These are phyloP conservation scores for Drosophila ambigua DNA, from an alignment of 1,140 invertebrate species.

Conservation along the genomic window DNA sequence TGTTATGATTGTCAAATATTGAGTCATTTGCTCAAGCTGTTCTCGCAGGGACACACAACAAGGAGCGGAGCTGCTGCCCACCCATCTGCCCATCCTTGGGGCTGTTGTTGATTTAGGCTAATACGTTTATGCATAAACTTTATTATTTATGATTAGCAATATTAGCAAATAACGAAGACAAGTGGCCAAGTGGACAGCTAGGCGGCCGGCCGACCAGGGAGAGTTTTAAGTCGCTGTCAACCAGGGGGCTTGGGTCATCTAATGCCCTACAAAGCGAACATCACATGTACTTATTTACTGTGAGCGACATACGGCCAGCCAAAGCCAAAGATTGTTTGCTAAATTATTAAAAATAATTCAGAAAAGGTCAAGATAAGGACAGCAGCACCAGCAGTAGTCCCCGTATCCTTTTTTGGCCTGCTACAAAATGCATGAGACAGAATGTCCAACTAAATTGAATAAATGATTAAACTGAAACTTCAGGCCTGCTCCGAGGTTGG, in stretches of 20 bases:
- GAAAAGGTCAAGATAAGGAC: slow-evolving; percentile 70
- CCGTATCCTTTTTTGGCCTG: slow-evolving; percentile 35
- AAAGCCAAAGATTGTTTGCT: slow-evolving; percentile 40
- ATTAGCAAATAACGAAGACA: slow-evolving; percentile 62
- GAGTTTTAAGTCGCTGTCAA: slow-evolving; percentile 17
- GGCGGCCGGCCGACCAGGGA: not conserved
- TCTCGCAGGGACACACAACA: slow-evolving; percentile 39
- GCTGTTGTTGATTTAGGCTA: slow-evolving; percentile 72
- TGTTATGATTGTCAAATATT: slow-evolving; percentile 80
- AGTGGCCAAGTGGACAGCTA: slow-evolving; percentile 1
- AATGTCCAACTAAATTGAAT: slow-evolving; percentile 81
- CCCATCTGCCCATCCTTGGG: slow-evolving; percentile 1
- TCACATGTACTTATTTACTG: slow-evolving; percentile 7
- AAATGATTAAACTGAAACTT: slow-evolving; percentile 77
- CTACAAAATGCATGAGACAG: slow-evolving; percentile 74
- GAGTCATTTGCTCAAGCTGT: slow-evolving; percentile 76
- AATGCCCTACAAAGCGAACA: slow-evolving; percentile 11
- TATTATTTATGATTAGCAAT: slow-evolving; percentile 79
- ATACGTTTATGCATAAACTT: slow-evolving; percentile 81
- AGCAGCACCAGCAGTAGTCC: slow-evolving; percentile 4
- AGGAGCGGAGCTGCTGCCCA: slow-evolving; percentile 14
- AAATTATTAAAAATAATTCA: slow-evolving; percentile 74
- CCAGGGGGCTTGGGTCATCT: not conserved
- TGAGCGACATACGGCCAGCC: too few relatives aligned
- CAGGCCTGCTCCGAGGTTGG: slow-evolving; percentile 22